Evolutionary conservation across 2,113 vertebrate species (phyloP), one percentile per base, ranked within the genome.

Genomic region (Eleginops maclovinus): DNA sequence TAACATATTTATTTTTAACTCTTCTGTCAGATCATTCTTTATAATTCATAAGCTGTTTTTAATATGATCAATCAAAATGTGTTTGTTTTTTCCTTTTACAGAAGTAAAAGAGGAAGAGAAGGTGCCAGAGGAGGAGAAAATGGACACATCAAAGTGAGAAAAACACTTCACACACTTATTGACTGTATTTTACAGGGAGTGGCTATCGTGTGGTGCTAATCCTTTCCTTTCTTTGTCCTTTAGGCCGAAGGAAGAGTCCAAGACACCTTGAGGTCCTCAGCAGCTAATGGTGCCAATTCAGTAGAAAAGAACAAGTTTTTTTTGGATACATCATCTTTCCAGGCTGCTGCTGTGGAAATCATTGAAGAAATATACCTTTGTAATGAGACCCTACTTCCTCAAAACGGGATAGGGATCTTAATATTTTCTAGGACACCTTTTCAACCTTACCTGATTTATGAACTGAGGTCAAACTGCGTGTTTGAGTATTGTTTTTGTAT

Each of bases 81-180:
- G 8, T 19, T 51, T 21, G 2, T 50, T 9, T 19, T 36, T n/a
- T 67, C 67, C 9, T 56, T 21, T 77, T 9, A 22, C 36, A 93
- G 95, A 95, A 84, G 92, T 94, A 7, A 95, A 95, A 81, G 94
- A 94, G 75, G 95, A 95, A 7, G 94, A 95, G 79, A 95, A 95
- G 36, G 84, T 81, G 13, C 88, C 89, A 21, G 90, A 94, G 71
- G 94, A 95, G 41, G 95, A 95, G 77, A 95, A 94, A 86, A 95
- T 95, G 94, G 95, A 95, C 87, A 95, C 94, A 55, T 94, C 94
- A 86, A 95, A 94, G 94, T 95, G 75, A 91, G 92, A 58, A 76
- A n/a, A 75, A 79, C 49, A 16, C 22, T 50, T n/a, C 60, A 36
- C 65, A 49, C 4, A 26, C 44, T 19, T 4, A 26, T 40, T 79